phyloP scores from a whole-genome alignment of 2,888 invertebrate species.

The Erebia palarica region DNA sequence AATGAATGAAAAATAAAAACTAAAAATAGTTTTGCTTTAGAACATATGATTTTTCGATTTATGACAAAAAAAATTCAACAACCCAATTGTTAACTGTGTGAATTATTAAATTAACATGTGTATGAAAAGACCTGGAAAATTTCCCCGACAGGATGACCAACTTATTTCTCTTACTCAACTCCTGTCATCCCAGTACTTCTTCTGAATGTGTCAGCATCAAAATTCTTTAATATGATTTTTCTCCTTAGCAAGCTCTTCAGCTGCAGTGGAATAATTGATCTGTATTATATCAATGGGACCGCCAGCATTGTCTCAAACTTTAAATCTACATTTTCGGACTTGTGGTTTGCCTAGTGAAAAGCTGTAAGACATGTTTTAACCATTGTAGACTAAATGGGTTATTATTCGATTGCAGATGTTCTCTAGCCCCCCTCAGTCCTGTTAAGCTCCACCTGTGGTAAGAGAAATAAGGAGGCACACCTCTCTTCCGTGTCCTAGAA shows the following conservation, averaged over 20 bases:
- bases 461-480: constrained; percentile 75
- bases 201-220: constrained; percentile 48
- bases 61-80: too few species aligned
- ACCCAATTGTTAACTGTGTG: constrained; percentile 13
- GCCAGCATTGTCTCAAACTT: constrained; percentile 62
- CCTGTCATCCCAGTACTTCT: constrained; percentile 52
- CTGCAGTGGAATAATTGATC: constrained; percentile 80
- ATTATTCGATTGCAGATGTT: constrained; percentile 81
- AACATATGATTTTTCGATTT: too few species aligned
- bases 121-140: constrained; percentile 70
- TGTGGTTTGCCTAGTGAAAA: constrained; percentile 67
- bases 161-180: constrained; percentile 78
- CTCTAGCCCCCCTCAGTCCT: constrained; percentile 55
- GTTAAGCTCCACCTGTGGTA: constrained; percentile 57
- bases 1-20: too few species aligned
- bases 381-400: constrained; percentile 78
- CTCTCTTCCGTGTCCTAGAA: constrained; percentile 60
- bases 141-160: constrained; percentile 69
- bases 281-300: constrained; percentile 62
- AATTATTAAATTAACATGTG: constrained; percentile 14
- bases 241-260: constrained; percentile 76
- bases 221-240: constrained; percentile 67
- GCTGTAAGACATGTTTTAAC: constrained; percentile 82
- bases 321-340: constrained; percentile 54
- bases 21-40: too few species aligned